A percentile compares a stretch with the other conserved stretches of the same genome.
These are phyloP conservation scores for Heliconius ethilla DNA, from an alignment of 2,888 invertebrate species.

Conservation along the genomic window DNA sequence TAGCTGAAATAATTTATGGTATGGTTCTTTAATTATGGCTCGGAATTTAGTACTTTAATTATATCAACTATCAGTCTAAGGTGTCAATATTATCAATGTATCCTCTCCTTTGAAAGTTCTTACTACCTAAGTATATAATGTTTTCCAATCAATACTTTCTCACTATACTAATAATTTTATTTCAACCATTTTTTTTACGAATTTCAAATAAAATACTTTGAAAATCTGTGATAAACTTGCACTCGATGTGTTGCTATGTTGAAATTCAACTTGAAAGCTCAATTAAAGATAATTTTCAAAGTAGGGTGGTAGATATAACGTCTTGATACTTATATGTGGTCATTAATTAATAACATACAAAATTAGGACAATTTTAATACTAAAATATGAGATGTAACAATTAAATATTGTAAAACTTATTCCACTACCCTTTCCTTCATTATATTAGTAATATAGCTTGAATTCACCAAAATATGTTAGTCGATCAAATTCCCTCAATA, in stretches of 20 bases:
- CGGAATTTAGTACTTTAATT: neutral
- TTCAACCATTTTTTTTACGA: neutral
- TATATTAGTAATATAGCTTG: constrained; percentile 7
- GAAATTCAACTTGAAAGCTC: constrained; percentile 22
- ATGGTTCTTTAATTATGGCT: no score
- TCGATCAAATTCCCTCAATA: neutral
- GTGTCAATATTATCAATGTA: neutral
- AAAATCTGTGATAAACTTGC: constrained; percentile 21
- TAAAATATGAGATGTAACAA: neutral
- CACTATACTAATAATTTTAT: neutral
- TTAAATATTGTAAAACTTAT: neutral
- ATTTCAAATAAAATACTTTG: constrained; percentile 9
- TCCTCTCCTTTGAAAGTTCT: neutral
- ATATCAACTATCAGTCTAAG: neutral
- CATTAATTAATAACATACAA: constrained; percentile 11
- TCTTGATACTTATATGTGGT: constrained; percentile 7
- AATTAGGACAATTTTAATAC: neutral
- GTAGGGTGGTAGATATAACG: constrained; percentile 21
- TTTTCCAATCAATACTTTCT: neutral
- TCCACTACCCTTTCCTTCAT: neutral
- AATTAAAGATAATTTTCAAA: constrained; percentile 24
- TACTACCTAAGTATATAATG: neutral
- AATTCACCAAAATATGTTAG: constrained; percentile 7
- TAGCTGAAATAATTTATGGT: neutral
- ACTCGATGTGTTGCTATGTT: constrained; percentile 14